phyloP scores from a whole-genome alignment of 1,140 invertebrate genomes.

The Drosophila watanabei region DNA sequence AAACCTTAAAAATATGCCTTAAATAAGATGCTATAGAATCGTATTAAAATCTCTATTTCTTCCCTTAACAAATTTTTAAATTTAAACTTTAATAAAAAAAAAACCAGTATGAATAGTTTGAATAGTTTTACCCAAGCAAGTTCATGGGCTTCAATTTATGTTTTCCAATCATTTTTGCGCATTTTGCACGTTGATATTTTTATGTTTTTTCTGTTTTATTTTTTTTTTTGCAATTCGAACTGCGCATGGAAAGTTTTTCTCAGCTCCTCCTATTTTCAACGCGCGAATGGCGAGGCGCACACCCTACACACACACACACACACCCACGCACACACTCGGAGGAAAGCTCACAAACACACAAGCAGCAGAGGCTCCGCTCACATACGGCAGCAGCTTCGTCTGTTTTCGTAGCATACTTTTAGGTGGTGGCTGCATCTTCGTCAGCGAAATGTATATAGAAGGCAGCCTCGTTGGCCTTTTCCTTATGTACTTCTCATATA shows the following conservation, averaged over 20 bases:
- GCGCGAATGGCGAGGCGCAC: constrained; percentile 78
- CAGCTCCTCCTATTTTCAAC: constrained; percentile 81
- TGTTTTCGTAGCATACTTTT: constrained; percentile 84
- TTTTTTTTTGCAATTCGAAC: constrained; percentile 53
- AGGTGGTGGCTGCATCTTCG: constrained; percentile 81
- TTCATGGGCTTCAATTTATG: background rate
- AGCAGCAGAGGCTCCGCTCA: constrained; percentile 59
- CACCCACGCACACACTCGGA: constrained; percentile 6
- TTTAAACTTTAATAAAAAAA: background rate
- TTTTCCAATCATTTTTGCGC: constrained; percentile 25
- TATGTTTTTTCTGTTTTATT: constrained; percentile 13
- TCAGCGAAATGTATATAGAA: constrained; percentile 32
- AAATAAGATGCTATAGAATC: too few relatives aligned
- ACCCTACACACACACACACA: constrained; percentile 46
- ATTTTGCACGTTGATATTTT: constrained; percentile 38
- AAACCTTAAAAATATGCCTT: too few relatives aligned
- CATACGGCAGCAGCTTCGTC: constrained; percentile 73
- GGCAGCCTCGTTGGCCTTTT: constrained; percentile 20
- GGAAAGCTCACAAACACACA: constrained; percentile 43
- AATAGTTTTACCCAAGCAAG: constrained; percentile 10
- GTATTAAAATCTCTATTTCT: too few relatives aligned
- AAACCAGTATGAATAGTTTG: background rate
- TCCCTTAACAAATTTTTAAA: too few relatives aligned
- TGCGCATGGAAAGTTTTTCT: constrained; percentile 79
- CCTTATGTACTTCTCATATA: constrained; percentile 43